phyloP scores from a whole-genome alignment of 2,113 vertebrate genomes.

The Platysteira castanea region DNA sequence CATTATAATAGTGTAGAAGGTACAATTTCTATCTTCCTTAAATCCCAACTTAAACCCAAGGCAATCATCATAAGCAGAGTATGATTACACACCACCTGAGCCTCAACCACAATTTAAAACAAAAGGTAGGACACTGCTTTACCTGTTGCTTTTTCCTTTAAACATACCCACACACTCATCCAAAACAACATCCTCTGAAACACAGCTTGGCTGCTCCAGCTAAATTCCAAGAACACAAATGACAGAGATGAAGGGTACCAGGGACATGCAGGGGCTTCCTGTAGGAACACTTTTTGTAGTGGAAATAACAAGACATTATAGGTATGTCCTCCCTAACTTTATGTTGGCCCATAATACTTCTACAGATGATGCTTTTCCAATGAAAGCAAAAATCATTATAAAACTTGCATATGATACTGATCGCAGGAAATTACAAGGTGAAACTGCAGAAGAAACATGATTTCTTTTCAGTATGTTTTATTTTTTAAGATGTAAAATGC shows the following conservation, averaged over 20 bases:
- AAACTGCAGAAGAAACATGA: accelerated
- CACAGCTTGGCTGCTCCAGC: not conserved
- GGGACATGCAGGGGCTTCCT: not conserved
- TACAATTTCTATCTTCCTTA: not conserved
- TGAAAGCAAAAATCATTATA: not conserved
- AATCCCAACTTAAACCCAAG: not conserved
- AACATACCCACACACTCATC: not conserved
- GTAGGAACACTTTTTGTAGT: not conserved
- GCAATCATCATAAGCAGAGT: not conserved
- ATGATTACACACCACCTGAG: not conserved
- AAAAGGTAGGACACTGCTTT: not conserved
- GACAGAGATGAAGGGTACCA: not conserved
- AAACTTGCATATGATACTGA: not conserved
- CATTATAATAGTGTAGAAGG: not conserved
- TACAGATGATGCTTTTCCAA: not conserved
- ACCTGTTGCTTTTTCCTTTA: not conserved
- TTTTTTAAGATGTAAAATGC: not conserved
- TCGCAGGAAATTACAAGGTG: not conserved
- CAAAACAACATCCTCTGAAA: not conserved
- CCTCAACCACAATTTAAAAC: not conserved
- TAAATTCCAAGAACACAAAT: not conserved
- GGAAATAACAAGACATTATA: not conserved
- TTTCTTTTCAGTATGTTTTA: not conserved
- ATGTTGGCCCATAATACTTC: not conserved
- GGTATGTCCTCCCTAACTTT: not conserved